Percentiles rank a stretch among this genome's conserved stretches.
phyloP scores from a whole-genome alignment of 2,888 invertebrate species.

The Hedychridium roseum region DNA sequence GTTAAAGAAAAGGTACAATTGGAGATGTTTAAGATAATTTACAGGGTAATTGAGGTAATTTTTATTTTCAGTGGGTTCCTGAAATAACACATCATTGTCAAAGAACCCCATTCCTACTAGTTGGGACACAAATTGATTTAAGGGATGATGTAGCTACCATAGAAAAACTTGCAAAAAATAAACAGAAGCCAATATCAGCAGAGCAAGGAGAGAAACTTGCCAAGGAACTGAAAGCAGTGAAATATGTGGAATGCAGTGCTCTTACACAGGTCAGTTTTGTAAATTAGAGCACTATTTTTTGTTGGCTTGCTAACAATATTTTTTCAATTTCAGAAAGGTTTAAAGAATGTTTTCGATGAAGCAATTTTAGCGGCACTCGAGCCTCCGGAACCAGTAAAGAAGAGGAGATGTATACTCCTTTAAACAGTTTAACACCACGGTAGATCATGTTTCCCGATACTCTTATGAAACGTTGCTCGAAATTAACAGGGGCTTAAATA shows the following conservation, averaged over 20 bases:
- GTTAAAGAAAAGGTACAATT: conserved; percentile 99
- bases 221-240: conserved; percentile 96
- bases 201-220: conserved; percentile 98
- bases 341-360: conserved; percentile 99
- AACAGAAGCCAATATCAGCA: conserved; percentile 96
- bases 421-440: too few species aligned
- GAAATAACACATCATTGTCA: conserved; percentile 99
- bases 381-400: conserved; percentile 95
- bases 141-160: conserved; percentile 93
- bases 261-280: conserved; percentile 80
- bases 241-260: conserved; percentile 99
- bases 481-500: conserved; percentile 24
- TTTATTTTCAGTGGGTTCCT: conserved; percentile 89
- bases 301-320: too few species aligned
- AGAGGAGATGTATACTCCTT: conserved; percentile 84
- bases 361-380: conserved; percentile 97
- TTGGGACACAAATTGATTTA: conserved; percentile 98
- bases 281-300: not conserved
- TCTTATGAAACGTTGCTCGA: too few species aligned
- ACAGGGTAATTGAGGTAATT: not conserved
- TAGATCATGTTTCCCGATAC: too few species aligned
- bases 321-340: conserved; percentile 78
- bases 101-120: conserved; percentile 95
- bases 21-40: too few species aligned
- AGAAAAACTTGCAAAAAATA: conserved; percentile 97